Evolutionary conservation across 2,888 invertebrate species (phyloP), one percentile per base, ranked within the genome.

Genomic region (Pollenia labialis): DNA sequence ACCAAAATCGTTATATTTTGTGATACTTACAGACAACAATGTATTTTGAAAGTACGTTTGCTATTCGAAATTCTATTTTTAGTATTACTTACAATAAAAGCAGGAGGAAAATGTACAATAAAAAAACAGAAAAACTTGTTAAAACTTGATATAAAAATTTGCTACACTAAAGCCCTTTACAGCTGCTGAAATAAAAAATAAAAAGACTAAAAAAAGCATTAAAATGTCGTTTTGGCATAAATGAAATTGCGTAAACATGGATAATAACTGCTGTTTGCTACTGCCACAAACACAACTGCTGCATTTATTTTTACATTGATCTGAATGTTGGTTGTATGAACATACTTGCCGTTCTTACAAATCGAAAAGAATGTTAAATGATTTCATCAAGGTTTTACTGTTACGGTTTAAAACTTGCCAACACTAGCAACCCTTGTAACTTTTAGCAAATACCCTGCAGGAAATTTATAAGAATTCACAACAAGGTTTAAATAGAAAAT

Each of bases 101-200:
- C 1, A 54, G 46, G 4, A 58, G 0, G 9, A 58, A 69, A 56
- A n/a, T 12, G 54, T 69, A 23, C 18, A 50, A 68, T 2, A 18
- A 56, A 42, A 42, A 52, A 40, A 58, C 62, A 56, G 69, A 84
- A 87, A 50, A 54, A 80, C 79, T 81, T 87, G 81, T 74, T 84
- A 83, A 86, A 87, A 84, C 80, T 85, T 77, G 74, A 76, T 80
- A 85, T 83, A 83, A 81, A 69, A 88, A 82, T 86, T 80, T 85
- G 64, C 62, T 72, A 69, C 85, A 85, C 88, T 87, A 84, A 88
- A 84, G 88, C 83, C 87, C 83, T 85, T 88, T 85, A 88, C 69
- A 79, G 72, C 18, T 58, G 16, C 81, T 76, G 69, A 75, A 79
- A 52, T 50, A 74, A 80, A 32, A 81, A 58, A 66, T 54, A 66